phyloP scores from a whole-genome alignment of 2,113 vertebrate species.

The Gulo gulo region DNA sequence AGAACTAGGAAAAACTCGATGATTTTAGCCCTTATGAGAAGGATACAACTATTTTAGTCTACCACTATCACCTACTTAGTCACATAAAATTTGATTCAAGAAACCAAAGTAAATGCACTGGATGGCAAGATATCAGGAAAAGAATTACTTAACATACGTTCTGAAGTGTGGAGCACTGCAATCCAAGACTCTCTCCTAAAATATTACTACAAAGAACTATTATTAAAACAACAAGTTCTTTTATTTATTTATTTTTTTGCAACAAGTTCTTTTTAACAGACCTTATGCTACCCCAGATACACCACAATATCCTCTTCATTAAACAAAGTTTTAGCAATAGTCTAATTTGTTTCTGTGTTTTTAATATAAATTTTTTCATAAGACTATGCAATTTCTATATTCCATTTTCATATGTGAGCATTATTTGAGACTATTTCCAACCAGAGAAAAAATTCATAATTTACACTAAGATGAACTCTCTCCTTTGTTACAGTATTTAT shows the following conservation, averaged over 20 bases:
- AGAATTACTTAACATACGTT: background rate
- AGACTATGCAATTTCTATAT: background rate
- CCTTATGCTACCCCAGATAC: background rate
- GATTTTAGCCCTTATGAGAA: background rate
- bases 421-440: conserved; percentile 18
- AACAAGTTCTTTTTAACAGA: background rate
- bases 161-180: background rate
- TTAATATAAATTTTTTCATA: conserved; percentile 6
- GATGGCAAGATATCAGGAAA: background rate
- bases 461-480: background rate
- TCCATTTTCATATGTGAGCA: background rate
- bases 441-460: background rate
- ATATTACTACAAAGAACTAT: background rate
- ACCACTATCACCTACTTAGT: background rate
- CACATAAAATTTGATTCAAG: background rate
- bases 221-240: background rate
- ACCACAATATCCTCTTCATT: background rate
- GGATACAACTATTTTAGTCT: background rate
- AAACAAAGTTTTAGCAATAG: background rate
- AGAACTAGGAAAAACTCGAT: background rate
- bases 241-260: background rate
- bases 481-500: conserved; percentile 8
- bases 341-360: background rate
- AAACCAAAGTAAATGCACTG: background rate
- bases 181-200: background rate